These are phyloP conservation scores for Tiliqua scincoides DNA, from an alignment of 2,113 vertebrate species.

Conservation along the genomic window DNA sequence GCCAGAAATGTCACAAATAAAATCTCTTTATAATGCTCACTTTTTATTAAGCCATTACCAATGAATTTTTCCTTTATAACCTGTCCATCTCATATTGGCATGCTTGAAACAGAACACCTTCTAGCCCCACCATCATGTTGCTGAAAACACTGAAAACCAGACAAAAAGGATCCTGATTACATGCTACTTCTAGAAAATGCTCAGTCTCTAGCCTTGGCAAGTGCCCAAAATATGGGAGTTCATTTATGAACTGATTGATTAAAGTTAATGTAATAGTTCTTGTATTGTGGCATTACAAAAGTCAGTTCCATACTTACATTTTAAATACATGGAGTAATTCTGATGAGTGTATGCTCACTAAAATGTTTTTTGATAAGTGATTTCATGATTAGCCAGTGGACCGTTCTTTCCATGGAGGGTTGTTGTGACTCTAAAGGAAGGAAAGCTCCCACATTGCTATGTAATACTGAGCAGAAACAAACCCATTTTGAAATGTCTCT, in stretches of 20 bases:
- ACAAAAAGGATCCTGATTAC: not conserved
- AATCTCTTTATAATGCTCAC: no score
- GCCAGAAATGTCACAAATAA: no score
- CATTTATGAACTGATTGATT: no score
- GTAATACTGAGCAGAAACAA: not conserved
- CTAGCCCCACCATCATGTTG: no score
- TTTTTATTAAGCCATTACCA: no score
- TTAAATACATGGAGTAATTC: not conserved
- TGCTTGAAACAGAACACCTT: no score
- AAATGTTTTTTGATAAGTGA: not conserved
- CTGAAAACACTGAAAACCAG: not conserved
- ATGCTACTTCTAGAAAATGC: not conserved
- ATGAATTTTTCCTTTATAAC: no score
- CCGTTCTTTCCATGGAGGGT: not conserved
- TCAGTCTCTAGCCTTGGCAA: no score
- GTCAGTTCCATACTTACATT: not conserved
- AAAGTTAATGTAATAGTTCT: not conserved
- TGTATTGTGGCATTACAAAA: not conserved
- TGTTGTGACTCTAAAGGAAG: not conserved
- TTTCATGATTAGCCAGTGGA: not conserved
- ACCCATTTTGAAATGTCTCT: not conserved
- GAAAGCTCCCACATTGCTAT: not conserved
- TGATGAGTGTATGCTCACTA: not conserved
- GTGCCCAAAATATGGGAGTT: no score
- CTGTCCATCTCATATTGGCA: no score